Evolutionary conservation across 2,113 vertebrate genomes (phyloP).

Genomic region (Cyprinodon tularosa): DNA sequence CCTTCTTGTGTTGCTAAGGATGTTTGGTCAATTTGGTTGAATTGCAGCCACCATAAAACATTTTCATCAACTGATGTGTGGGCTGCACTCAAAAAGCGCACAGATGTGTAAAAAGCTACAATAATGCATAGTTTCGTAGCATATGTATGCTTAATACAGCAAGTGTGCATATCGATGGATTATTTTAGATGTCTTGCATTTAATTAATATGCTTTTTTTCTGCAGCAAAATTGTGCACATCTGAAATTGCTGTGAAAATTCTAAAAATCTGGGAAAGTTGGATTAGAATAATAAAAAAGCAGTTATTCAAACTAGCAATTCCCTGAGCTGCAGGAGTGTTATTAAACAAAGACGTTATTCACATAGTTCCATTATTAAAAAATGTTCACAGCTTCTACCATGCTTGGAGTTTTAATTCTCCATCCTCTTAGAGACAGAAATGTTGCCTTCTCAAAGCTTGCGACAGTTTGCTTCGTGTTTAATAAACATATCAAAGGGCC

Average conservation of each 20-base stretch:
- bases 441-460: neutral
- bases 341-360: neutral
- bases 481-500: constrained; percentile 45
- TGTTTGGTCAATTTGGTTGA: too few species aligned
- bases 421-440: neutral
- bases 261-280: too few species aligned
- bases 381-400: neutral
- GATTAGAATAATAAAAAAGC: neutral
- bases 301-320: neutral
- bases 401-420: neutral
- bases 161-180: too few species aligned
- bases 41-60: too few species aligned
- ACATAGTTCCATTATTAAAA: neutral
- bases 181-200: too few species aligned
- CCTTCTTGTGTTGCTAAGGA: too few species aligned
- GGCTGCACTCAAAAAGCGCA: neutral
- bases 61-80: too few species aligned
- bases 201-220: too few species aligned
- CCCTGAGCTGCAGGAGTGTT: neutral
- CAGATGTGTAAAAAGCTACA: neutral
- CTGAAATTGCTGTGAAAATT: too few species aligned
- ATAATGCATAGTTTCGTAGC: neutral
- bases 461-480: constrained; percentile 42
- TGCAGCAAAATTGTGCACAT: too few species aligned
- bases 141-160: neutral